Conservation (phyloP, 64 coral and sea anemone genomes). For the Actinia equina region DNA sequence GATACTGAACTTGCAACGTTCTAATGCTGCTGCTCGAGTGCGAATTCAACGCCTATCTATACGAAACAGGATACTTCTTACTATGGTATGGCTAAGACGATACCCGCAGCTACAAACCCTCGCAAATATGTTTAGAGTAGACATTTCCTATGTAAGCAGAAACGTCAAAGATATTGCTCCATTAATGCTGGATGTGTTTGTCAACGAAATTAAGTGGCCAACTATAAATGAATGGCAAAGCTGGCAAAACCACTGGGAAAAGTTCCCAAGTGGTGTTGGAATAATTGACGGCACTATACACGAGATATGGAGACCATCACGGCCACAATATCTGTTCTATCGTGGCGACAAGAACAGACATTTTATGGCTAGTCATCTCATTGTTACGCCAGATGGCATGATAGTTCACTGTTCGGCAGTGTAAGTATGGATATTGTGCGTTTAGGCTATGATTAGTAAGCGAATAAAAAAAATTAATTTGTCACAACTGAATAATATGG, state of each 20-base stretch:
- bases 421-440: no score
- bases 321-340: constrained; percentile 8
- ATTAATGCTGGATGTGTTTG: not conserved
- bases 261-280: constrained; percentile 11
- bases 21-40: no score
- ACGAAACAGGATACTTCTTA: no score
- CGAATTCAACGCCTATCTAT: no score
- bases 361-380: constrained; percentile 11
- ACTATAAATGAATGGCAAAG: constrained; percentile 9
- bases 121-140: not conserved
- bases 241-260: constrained; percentile 16
- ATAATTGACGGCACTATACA: constrained; percentile 18
- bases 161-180: constrained; percentile 6
- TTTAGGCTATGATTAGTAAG: no score
- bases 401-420: no score
- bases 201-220: not conserved
- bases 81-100: no score
- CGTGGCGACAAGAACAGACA: constrained; percentile 7
- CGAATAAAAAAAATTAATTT: no score
- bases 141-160: not conserved
- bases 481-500: no score
- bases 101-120: no score
- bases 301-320: constrained; percentile 15
- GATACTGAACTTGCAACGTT: no score
- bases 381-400: no score